Conservation (phyloP, 1,140 invertebrate genomes). For the Sarcophaga bullata region DNA sequence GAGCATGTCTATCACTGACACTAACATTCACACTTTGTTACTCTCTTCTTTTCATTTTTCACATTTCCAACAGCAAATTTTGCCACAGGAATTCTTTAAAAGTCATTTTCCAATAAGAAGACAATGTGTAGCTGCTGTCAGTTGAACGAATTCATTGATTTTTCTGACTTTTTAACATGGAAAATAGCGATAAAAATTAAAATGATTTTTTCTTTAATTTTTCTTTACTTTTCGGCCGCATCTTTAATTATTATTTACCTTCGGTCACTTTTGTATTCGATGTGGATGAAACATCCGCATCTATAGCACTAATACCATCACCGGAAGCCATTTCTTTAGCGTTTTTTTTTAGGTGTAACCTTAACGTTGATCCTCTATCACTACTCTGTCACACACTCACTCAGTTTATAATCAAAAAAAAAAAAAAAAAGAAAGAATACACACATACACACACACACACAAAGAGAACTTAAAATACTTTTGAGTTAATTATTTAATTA, state of each 20-base stretch:
- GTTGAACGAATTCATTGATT: slow-evolving; percentile 37
- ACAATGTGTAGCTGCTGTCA: neutral
- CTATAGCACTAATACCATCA: slow-evolving; percentile 74
- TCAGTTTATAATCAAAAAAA: neutral
- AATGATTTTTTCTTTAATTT: neutral
- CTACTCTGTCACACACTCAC: neutral
- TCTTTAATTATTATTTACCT: slow-evolving; percentile 52
- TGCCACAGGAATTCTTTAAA: no score
- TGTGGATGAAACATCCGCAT: slow-evolving; percentile 67
- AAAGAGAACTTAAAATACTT: neutral
- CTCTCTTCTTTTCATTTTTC: no score
- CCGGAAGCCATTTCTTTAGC: slow-evolving; percentile 72
- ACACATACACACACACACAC: neutral
- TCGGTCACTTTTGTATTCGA: slow-evolving; percentile 59
- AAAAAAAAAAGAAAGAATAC: no score
- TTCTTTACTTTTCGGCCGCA: neutral
- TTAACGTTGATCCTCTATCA: neutral
- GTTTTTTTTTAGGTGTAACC: neutral
- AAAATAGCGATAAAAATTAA: neutral
- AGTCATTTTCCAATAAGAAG: slow-evolving; percentile 25
- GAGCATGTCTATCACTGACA: no score
- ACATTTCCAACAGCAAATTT: no score
- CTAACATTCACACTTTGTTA: no score
- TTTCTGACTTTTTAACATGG: slow-evolving; percentile 25
- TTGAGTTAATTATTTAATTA: neutral